phyloP scores from a whole-genome alignment of 2,797 vertebrate genomes.

The Eremophila alpestris region DNA sequence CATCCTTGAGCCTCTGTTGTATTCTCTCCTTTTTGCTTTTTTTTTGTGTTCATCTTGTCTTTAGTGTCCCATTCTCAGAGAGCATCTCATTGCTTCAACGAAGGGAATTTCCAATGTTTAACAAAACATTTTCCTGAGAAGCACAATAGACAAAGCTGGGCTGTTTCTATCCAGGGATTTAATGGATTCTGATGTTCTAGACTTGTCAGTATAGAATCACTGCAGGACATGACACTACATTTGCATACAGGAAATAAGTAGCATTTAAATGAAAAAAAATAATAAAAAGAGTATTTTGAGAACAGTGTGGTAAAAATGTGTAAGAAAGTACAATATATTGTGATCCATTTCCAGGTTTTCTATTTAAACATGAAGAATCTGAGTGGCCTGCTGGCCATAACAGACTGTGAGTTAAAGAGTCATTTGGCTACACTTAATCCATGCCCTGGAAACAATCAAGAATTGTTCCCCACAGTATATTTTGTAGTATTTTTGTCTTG shows the following conservation, averaged over 20 bases:
- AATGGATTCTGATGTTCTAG: conserved; percentile 18
- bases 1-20: neutral
- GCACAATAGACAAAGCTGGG: neutral
- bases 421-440: conserved; percentile 53
- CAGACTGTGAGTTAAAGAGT: neutral
- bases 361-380: neutral
- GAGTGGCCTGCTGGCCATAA: neutral
- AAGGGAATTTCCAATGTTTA: neutral
- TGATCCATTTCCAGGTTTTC: conserved; percentile 42
- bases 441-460: conserved; percentile 55
- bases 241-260: conserved; percentile 22
- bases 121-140: conserved; percentile 9
- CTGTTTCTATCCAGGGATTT: conserved; percentile 33
- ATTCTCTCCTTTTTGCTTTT: neutral
- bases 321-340: neutral
- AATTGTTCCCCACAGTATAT: conserved; percentile 54
- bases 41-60: neutral
- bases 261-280: neutral
- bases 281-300: neutral
- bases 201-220: conserved; percentile 35
- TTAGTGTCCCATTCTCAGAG: neutral
- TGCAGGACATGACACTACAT: conserved; percentile 29
- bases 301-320: neutral
- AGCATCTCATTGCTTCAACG: neutral
- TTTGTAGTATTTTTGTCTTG: conserved; percentile 60